Evolutionary conservation across 2,888 invertebrate genomes (phyloP), one percentile per base, ranked within the genome.

Genomic region (Acanthococcus lagerstroemiae): DNA sequence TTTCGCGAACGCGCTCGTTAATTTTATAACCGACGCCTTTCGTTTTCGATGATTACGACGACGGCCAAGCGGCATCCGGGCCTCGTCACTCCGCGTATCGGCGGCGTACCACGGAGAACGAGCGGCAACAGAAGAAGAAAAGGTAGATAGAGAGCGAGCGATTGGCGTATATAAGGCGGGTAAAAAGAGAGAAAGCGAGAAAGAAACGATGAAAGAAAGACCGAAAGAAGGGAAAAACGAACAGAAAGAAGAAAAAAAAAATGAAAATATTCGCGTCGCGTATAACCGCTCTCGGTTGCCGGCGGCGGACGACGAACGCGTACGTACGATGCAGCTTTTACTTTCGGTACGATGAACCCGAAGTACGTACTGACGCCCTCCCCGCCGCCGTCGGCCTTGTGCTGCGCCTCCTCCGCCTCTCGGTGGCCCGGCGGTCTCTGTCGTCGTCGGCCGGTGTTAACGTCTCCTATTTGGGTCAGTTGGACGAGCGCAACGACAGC

Each of bases 381-480:
- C n/a, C 12, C n/a, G n/a, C n/a, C 37, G 37, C 37, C 12, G 12
- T 37, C 37, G n/a, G n/a, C n/a, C n/a, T n/a, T n/a, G n/a, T n/a
- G n/a, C n/a, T n/a, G 12, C 37, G 37, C 37, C 37, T 37, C 37
- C 37, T 37, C 37, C n/a, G 37, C n/a, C 37, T 37, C n/a, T 37
- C 37, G 12, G 12, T 37, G 12, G 12, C 37, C 12, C n/a, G 37
- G 12, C 12, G 12, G 37, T 37, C 37, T 37, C 37, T 37, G 52
- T 24, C 52, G 22, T 24, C 46, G 46, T 15, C n/a, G n/a, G n/a
- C 25, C 63, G 63, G 54, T 63, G 63, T 63, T 52, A 63, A 63
- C 54, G 63, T 63, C 63, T 63, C 25, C 19, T 63, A 63, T 63
- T 63, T 63, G 63, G 63, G 63, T 63, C 63, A 63, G 63, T 63